These are phyloP conservation scores for Threskiornis aethiopicus DNA, from an alignment of 2,797 vertebrate genomes.

Conservation along the genomic window DNA sequence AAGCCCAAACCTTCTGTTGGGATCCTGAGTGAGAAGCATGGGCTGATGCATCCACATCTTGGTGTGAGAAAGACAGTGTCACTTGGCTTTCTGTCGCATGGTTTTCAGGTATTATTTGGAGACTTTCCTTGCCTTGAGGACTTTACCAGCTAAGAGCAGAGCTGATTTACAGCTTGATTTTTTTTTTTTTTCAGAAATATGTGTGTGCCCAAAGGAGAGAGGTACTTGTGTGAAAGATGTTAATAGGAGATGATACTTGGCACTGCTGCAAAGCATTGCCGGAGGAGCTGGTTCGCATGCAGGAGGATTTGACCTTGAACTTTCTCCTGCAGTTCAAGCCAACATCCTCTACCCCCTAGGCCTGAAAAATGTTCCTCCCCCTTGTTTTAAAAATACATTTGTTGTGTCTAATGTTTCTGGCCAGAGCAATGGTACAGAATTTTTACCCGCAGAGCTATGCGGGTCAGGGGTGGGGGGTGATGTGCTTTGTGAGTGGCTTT, in stretches of 20 bases:
- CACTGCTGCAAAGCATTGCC: not conserved
- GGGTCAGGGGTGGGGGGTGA: constrained; percentile 11
- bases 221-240: not conserved
- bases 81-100: not conserved
- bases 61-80: not conserved
- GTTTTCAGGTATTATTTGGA: not conserved
- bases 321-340: constrained; percentile 31
- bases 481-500: not conserved
- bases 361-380: constrained; percentile 24
- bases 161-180: not conserved
- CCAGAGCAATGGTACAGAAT: not conserved
- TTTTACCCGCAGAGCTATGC: not conserved
- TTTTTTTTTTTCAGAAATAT: not conserved
- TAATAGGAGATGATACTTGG: not conserved
- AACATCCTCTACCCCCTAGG: constrained; percentile 1
- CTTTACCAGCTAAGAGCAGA: not conserved
- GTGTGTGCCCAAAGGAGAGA: not conserved
- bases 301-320: constrained; percentile 25
- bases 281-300: not conserved
- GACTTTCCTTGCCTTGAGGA: not conserved
- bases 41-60: not conserved
- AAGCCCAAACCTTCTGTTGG: not conserved
- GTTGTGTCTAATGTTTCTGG: constrained; percentile 55
- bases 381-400: constrained; percentile 57
- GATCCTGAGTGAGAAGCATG: not conserved